These are phyloP conservation scores for Lagothrix lagotricha DNA, from an alignment of 2,797 vertebrate genomes.

Conservation along the genomic window DNA sequence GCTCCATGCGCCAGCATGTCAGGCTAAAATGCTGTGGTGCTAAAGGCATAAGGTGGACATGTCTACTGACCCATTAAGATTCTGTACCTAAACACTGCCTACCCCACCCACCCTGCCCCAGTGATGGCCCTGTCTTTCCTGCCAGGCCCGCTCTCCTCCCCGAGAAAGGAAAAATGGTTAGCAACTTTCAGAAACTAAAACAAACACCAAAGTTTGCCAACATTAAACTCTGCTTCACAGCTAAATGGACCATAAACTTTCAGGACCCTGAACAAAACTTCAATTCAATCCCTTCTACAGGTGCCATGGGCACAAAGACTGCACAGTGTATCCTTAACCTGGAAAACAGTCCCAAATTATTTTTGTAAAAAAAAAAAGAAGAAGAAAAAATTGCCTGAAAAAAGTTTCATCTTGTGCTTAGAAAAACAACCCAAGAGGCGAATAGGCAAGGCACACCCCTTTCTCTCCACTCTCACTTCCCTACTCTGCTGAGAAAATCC, in stretches of 20 bases:
- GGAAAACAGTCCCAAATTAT: slow-evolving; percentile 62
- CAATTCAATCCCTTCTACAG: slow-evolving; percentile 45
- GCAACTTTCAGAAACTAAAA: slow-evolving; percentile 65
- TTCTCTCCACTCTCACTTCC: neutral
- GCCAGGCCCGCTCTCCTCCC: neutral
- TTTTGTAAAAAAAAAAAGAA: slow-evolving; percentile 29
- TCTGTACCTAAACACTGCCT: neutral
- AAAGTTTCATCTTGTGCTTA: slow-evolving; percentile 50
- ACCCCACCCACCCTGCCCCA: neutral
- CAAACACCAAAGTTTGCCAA: slow-evolving; percentile 43
- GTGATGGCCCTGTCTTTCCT: neutral
- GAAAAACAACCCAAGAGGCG: slow-evolving; percentile 26
- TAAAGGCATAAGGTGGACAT: neutral
- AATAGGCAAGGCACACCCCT: neutral
- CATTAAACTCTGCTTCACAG: slow-evolving; percentile 47
- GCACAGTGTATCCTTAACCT: slow-evolving; percentile 42
- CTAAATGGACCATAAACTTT: slow-evolving; percentile 66
- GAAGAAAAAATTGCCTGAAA: slow-evolving; percentile 21
- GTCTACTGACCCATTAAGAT: neutral
- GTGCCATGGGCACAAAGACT: slow-evolving; percentile 57
- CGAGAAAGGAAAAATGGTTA: slow-evolving; percentile 23
- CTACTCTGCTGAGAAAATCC: neutral
- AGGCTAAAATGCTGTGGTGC: neutral
- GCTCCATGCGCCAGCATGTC: neutral
- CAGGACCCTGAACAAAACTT: slow-evolving; percentile 59